Base-by-base conservation (phyloP, 92 coral and sea anemone genomes). In the Micromussa lordhowensis region DNA sequence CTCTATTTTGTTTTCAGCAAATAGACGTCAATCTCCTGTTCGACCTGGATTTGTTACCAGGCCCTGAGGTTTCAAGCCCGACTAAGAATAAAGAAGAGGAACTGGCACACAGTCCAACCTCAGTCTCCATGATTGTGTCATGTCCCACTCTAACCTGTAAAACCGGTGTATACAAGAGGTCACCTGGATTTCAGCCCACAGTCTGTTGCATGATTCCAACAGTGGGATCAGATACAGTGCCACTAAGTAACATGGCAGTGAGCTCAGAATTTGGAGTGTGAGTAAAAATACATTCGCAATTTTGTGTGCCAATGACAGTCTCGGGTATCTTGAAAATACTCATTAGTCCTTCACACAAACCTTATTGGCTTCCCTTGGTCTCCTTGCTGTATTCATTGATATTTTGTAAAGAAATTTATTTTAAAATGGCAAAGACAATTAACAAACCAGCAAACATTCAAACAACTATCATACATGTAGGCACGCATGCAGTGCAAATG, bases 191-290 rank as follows among this genome's bases (percentile, higher is more conserved):
- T 74, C 99, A 98, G 90, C 95, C 96, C 13, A 91, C 95, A 58
- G 80, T 98, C 26, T 94, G 96, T 49, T 96, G 99, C 87, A 86
- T 93, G 55, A 88, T 91, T 12, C 90, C 91, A 1, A 80, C 92
- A 16, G 89, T 89, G 12, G 81, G 93, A 16, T 77, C 83, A 3
- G 97, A 96, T 80, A 82, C 85, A 10, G 90, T 94, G 77, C 99
- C 99, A 28, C 76, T 96, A 57, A 91, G 95, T 68, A 86, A 82
- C 63, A 92, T 98, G 48, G 85, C 97, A 13, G 88, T 93, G 49
- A 98, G 99, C 92, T 94, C 99, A 12, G 96, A 96, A 63, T 94
- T 95, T 88, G 99, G 99, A 88, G 91, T 98, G 99, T 98, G 90
- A 91, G 99, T 94, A 28, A 15, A 51, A 66, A 38, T 28, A 14